Conservation (phyloP, 2,888 invertebrate species). For the Galerucella nymphaeae region DNA sequence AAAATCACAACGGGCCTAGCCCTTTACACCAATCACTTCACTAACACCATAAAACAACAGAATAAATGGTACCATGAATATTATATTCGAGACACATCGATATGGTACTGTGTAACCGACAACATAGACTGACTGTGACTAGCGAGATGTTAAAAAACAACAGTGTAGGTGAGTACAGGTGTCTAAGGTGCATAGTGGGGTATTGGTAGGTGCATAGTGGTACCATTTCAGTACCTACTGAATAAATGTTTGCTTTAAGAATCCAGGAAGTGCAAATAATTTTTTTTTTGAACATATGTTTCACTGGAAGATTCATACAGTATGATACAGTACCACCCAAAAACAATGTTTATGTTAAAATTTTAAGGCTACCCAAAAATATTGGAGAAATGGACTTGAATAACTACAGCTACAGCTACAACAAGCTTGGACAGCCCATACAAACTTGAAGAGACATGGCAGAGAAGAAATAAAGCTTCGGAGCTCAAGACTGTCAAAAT, state of each 20-base stretch:
- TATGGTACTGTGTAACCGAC: slow-evolving; percentile 31
- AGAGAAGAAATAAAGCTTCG: no score
- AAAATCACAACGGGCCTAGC: slow-evolving; percentile 42
- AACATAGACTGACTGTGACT: slow-evolving; percentile 44
- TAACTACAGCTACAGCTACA: no score
- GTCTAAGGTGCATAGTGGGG: slow-evolving; percentile 49
- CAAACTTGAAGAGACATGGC: no score
- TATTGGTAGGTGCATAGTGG: slow-evolving; percentile 23
- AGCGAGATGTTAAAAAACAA: slow-evolving; percentile 40
- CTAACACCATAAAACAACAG: slow-evolving; percentile 38
- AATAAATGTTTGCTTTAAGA: slow-evolving; percentile 3
- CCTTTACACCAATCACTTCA: slow-evolving; percentile 41
- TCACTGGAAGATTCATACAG: not conserved
- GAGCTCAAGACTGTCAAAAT: no score
- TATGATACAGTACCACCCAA: no score
- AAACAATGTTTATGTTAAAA: no score
- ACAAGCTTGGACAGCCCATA: no score
- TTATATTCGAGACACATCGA: slow-evolving; percentile 35
- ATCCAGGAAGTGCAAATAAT: not conserved
- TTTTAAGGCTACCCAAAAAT: no score
- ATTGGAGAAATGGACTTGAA: no score
- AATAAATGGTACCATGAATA: slow-evolving; percentile 24
- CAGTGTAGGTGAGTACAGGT: slow-evolving; percentile 50
- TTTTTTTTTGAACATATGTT: not conserved
- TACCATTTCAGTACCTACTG: slow-evolving; percentile 9